A percentile compares a stretch with the other conserved stretches of the same genome.
Conservation (phyloP, 2,797 vertebrate species). For the Pseudocheirus occidentalis region DNA sequence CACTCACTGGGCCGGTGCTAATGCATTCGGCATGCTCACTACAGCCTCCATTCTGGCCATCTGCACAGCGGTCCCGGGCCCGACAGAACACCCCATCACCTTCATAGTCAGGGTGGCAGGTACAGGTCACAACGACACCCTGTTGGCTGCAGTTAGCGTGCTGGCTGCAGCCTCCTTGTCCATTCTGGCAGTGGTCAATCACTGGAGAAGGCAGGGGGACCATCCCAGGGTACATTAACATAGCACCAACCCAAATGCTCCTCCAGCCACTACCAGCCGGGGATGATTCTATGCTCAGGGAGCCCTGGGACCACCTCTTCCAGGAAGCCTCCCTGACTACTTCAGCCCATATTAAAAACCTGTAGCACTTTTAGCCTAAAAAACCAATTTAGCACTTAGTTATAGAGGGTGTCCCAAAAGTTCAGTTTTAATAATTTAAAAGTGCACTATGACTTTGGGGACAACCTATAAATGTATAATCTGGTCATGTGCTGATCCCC, state of each 20-base stretch:
- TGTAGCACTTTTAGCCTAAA: not conserved
- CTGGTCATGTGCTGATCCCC: not conserved
- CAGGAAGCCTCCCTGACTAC: not conserved
- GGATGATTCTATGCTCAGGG: not conserved
- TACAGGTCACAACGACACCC: conserved; percentile 87
- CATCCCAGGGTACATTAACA: not conserved
- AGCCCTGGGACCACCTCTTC: not conserved
- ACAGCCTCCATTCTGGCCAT: conserved; percentile 91
- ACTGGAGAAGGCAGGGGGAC: conserved; percentile 81
- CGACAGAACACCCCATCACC: conserved; percentile 91
- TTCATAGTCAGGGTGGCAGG: conserved; percentile 87
- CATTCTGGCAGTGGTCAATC: conserved; percentile 90
- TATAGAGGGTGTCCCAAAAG: not conserved
- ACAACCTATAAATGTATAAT: not conserved
- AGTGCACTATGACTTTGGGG: not conserved
- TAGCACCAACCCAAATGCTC: not conserved
- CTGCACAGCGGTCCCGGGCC: conserved; percentile 90
- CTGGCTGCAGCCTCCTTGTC: conserved; percentile 91
- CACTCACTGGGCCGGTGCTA: conserved; percentile 93
- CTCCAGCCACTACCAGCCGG: not conserved
- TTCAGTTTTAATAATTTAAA: not conserved
- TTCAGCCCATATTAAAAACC: not conserved
- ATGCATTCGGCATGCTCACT: conserved; percentile 93
- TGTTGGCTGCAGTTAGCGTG: conserved; percentile 90
- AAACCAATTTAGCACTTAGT: not conserved